A percentile compares a stretch with the other conserved stretches of the same genome.
These are phyloP conservation scores for Tortricodes alternella DNA, from an alignment of 2,888 invertebrate species.

Conservation along the genomic window DNA sequence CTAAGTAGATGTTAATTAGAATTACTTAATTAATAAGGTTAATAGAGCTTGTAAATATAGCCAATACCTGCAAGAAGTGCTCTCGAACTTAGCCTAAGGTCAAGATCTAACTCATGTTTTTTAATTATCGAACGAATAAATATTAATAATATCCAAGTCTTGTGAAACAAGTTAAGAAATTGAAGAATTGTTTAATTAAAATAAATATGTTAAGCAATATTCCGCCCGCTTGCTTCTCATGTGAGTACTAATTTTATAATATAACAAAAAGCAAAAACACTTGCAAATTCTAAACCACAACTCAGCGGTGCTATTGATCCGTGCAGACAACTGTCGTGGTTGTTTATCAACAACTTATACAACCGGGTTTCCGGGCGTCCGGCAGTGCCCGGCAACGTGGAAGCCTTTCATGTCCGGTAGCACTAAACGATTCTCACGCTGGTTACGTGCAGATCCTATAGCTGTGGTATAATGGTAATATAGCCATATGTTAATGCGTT, in stretches of 20 bases:
- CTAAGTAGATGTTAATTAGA: too few species aligned
- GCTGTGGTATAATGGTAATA: neutral
- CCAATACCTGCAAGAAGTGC: constrained; percentile 14
- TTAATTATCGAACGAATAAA: too few species aligned
- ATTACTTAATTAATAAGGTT: constrained; percentile 10
- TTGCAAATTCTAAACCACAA: too few species aligned
- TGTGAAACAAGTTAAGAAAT: too few species aligned
- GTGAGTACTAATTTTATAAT: too few species aligned
- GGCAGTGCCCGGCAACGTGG: neutral
- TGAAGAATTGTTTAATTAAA: too few species aligned
- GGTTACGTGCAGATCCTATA: neutral
- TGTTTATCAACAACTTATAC: neutral
- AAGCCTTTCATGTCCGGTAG: neutral
- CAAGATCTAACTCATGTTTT: too few species aligned
- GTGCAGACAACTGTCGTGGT: neutral
- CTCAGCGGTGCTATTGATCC: neutral
- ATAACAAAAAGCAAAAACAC: too few species aligned
- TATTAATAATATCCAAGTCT: too few species aligned
- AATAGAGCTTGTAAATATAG: constrained; percentile 10
- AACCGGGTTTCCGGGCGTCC: neutral
- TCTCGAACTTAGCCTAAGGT: too few species aligned
- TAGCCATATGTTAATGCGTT: constrained; percentile 3
- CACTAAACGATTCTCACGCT: neutral
- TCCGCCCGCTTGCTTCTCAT: too few species aligned
- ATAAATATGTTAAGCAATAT: too few species aligned